These are phyloP conservation scores for Trichonephila clavata DNA, from an alignment of 1,140 invertebrate species.

Conservation along the genomic window DNA sequence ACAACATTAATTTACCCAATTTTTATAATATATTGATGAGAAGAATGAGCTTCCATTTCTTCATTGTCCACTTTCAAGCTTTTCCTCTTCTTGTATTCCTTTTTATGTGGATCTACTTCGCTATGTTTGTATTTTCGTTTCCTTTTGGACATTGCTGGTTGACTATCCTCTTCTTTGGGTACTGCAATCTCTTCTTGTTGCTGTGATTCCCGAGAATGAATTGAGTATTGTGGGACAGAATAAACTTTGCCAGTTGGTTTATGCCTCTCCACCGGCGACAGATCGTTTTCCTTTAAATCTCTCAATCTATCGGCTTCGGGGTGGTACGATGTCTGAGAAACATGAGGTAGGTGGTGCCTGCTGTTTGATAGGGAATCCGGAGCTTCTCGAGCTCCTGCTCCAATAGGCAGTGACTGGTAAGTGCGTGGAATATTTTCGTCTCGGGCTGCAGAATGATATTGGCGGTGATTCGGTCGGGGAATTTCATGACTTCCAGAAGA, in stretches of 20 bases:
- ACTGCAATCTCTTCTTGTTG: neutral
- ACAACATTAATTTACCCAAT: neutral
- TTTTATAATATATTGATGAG: conserved; percentile 49
- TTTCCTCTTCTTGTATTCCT: conserved; percentile 12
- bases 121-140: neutral
- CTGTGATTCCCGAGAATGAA: neutral
- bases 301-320: neutral
- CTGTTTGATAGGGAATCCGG: neutral
- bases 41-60: conserved; percentile 20
- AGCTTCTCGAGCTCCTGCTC: neutral
- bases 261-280: neutral
- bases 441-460: neutral
- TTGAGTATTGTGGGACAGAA: neutral
- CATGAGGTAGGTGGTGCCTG: neutral
- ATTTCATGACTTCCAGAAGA: neutral
- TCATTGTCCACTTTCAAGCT: neutral
- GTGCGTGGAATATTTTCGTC: neutral
- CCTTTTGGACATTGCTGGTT: neutral
- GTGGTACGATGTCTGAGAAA: neutral
- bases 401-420: neutral
- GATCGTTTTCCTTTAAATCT: neutral
- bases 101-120: conserved; percentile 3
- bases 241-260: neutral
- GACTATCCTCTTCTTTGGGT: neutral
- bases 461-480: neutral